Evolutionary conservation across 2,797 vertebrate species (phyloP).

Genomic region (Paratrypauchen microcephalus): DNA sequence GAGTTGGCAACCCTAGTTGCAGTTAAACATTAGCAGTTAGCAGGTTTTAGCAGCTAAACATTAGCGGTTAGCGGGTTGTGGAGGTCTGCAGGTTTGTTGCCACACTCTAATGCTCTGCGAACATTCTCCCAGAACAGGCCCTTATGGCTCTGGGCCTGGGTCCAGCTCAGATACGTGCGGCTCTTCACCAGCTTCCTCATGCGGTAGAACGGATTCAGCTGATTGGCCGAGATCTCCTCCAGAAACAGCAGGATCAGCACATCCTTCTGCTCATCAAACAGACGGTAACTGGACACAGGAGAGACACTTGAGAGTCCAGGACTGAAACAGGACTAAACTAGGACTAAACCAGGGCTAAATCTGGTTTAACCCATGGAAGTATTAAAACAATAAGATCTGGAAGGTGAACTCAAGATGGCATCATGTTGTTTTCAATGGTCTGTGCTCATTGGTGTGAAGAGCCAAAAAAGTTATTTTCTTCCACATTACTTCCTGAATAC

Average conservation of each 20-base stretch:
- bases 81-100: background rate
- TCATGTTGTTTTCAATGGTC: no score
- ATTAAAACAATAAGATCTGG: no score
- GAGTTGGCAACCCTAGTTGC: no score
- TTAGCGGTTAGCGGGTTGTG: background rate
- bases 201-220: slow-evolving; percentile 26
- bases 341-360: background rate
- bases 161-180: slow-evolving; percentile 54
- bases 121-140: slow-evolving; percentile 50
- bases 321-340: background rate
- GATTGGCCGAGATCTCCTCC: background rate
- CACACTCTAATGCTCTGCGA: background rate
- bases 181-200: slow-evolving; percentile 51
- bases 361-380: no score
- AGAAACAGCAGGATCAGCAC: slow-evolving; percentile 4
- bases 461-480: no score
- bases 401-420: no score
- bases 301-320: background rate
- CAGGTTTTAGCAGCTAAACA: background rate
- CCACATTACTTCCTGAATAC: no score
- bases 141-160: slow-evolving; percentile 19
- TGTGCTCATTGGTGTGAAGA: no score
- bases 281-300: background rate
- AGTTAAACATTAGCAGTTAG: background rate
- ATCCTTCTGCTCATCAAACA: background rate